Percentiles rank a stretch among this genome's conserved stretches.
Evolutionary conservation across 2,113 vertebrate species (phyloP).

Genomic region (Glaucomys volans): DNA sequence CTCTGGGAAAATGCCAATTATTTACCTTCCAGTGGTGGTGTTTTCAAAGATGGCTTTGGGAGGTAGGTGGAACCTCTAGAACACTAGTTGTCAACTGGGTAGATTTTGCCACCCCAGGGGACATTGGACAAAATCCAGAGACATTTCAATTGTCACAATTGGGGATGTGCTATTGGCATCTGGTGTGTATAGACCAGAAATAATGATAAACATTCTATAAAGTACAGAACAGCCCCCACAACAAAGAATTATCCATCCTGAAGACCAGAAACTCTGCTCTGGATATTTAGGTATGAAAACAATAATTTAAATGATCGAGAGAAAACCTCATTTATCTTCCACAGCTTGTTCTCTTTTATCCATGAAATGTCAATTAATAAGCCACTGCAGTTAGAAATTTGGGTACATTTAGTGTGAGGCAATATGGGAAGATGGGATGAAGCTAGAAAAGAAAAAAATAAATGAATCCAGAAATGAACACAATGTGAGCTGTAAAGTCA

Average conservation of each 20-base stretch:
- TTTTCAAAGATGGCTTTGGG: not conserved
- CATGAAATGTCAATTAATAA: not conserved
- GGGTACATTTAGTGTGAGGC: not conserved
- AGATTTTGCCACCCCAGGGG: not conserved
- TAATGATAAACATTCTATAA: not conserved
- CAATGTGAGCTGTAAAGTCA: not conserved
- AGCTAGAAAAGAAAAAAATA: not conserved
- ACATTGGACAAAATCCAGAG: not conserved
- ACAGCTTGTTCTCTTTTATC: not conserved
- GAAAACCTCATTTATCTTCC: not conserved
- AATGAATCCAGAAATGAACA: not conserved
- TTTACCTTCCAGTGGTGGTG: not conserved
- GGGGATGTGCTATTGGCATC: not conserved
- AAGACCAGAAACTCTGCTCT: not conserved
- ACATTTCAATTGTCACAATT: not conserved
- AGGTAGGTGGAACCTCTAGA: not conserved
- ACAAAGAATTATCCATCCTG: not conserved
- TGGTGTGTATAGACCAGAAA: not conserved
- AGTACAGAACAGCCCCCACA: not conserved
- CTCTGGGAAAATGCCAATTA: constrained; percentile 76
- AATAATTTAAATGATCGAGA: not conserved
- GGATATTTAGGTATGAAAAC: not conserved
- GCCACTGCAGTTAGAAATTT: not conserved
- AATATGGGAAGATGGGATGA: not conserved
- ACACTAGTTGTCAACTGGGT: not conserved